Evolutionary conservation across 1,140 invertebrate genomes (phyloP).

Genomic region (Aphelenchoides avenae): DNA sequence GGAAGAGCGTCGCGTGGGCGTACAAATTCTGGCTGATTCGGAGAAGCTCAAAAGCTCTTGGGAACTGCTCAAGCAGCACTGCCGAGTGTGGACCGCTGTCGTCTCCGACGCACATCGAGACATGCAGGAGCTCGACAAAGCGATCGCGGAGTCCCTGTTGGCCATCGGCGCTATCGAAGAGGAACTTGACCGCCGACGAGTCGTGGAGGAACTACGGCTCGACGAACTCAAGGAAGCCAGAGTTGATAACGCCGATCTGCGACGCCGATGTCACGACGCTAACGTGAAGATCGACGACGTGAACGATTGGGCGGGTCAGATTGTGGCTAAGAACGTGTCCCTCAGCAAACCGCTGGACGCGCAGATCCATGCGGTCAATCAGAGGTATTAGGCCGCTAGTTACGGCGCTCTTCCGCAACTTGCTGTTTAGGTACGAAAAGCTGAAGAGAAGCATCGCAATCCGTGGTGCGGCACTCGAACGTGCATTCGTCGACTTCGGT

Average conservation of each 20-base stretch:
- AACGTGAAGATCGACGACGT: conserved; percentile 50
- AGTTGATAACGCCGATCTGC: conserved; percentile 31
- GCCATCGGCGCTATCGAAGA: conserved; percentile 45
- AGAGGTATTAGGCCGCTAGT: conserved; percentile 23
- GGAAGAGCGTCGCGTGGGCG: conserved; percentile 52
- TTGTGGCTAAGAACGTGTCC: conserved; percentile 46
- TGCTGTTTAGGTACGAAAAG: conserved; percentile 15
- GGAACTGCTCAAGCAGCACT: conserved; percentile 43
- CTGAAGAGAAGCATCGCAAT: conserved; percentile 42
- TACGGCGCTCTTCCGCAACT: background rate
- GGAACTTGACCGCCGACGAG: conserved; percentile 37
- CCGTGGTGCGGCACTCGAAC: conserved; percentile 50
- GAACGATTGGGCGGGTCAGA: conserved; percentile 53
- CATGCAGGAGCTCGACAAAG: conserved; percentile 52
- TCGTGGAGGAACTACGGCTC: conserved; percentile 52
- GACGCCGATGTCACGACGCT: conserved; percentile 40
- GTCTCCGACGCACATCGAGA: conserved; percentile 45
- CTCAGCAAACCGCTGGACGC: conserved; percentile 33
- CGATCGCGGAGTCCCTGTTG: conserved; percentile 51
- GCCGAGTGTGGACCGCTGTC: conserved; percentile 32
- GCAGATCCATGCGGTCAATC: conserved; percentile 48
- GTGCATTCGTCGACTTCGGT: conserved; percentile 56
- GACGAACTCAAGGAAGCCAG: conserved; percentile 45
- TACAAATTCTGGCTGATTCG: conserved; percentile 54
- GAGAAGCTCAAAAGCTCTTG: conserved; percentile 46